phyloP scores from a whole-genome alignment of 92 coral and sea anemone genomes.

The Phenganax marumi region DNA sequence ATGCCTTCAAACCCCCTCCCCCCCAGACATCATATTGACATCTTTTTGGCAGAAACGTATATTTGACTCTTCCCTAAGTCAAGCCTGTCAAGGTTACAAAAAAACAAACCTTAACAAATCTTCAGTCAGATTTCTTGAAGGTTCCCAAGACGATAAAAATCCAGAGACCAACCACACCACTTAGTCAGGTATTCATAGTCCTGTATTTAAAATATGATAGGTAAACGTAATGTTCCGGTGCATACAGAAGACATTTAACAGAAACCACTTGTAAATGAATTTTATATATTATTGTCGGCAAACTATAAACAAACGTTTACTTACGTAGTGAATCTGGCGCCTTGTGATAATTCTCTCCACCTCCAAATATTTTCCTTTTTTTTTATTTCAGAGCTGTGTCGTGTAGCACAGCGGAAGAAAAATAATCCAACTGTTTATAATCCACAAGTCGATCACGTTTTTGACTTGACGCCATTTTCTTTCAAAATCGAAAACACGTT shows the following conservation, averaged over 20 bases:
- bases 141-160: not conserved
- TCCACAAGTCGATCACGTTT: not conserved
- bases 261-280: not conserved
- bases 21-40: too few relatives aligned
- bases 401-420: not conserved
- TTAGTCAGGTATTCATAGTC: slow-evolving; percentile 1
- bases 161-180: not conserved
- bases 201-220: not conserved
- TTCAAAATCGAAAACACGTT: too few relatives aligned
- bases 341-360: slow-evolving; percentile 1
- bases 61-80: too few relatives aligned
- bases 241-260: not conserved
- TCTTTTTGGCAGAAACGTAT: too few relatives aligned
- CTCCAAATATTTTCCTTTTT: not conserved
- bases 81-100: too few relatives aligned
- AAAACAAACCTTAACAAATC: slow-evolving; percentile 6
- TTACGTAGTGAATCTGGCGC: not conserved
- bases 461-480: not conserved
- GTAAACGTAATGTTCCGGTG: not conserved
- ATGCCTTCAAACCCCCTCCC: too few relatives aligned
- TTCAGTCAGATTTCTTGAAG: not conserved
- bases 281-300: too few relatives aligned
- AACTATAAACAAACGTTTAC: too few relatives aligned
- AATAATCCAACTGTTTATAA: not conserved
- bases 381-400: not conserved